phyloP scores from a whole-genome alignment of 2,113 vertebrate species.

The Rhinolophus sinicus region DNA sequence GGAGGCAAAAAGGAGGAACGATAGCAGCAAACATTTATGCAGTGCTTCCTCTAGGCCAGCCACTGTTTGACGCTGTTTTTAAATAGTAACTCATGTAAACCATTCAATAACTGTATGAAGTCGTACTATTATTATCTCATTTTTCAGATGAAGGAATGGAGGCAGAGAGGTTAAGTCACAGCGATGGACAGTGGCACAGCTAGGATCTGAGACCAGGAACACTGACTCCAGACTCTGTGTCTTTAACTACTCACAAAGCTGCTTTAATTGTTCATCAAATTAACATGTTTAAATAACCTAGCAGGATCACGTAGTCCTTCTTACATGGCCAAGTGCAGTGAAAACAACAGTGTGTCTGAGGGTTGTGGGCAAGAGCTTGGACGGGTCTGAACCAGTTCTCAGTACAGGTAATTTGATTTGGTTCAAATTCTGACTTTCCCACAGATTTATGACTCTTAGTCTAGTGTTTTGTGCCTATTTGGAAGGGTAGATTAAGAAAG shows the following conservation, averaged over 20 bases:
- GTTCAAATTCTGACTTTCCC: constrained; percentile 73
- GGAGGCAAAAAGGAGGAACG: neutral
- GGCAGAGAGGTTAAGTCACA: neutral
- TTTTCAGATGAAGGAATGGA: constrained; percentile 21
- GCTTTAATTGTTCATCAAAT: neutral
- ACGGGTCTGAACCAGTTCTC: constrained; percentile 44
- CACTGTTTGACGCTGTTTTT: neutral
- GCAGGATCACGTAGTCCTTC: constrained; percentile 11
- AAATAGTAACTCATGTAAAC: neutral
- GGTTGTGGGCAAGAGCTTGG: constrained; percentile 1
- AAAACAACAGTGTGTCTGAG: neutral
- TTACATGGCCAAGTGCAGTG: neutral
- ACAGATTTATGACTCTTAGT: constrained; percentile 61
- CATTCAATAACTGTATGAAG: neutral
- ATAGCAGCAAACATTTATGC: neutral
- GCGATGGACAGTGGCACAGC: neutral
- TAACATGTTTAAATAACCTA: constrained; percentile 30
- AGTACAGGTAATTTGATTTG: constrained; percentile 61
- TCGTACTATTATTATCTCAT: neutral
- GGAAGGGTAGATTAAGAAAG: constrained; percentile 50
- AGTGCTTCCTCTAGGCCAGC: neutral
- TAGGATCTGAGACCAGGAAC: neutral
- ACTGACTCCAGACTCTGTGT: neutral
- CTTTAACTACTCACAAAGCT: neutral
- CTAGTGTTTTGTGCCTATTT: constrained; percentile 51